Percentiles rank a stretch among this genome's conserved stretches.
Conservation (phyloP, 1,140 invertebrate species). For the Drosophila parabipectinata region DNA sequence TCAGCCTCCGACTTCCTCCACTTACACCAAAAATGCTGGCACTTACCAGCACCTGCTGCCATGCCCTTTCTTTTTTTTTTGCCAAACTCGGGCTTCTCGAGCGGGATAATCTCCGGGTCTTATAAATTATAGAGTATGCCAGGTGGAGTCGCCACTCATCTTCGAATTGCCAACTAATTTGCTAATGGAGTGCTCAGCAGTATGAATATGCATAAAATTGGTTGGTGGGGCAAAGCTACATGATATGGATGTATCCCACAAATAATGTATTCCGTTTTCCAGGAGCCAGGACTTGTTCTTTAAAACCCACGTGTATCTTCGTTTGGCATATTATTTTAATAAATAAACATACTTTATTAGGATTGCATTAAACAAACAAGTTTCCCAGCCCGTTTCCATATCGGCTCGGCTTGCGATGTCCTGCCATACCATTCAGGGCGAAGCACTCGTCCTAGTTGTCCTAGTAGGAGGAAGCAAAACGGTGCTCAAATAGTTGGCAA, state of each 20-base stretch:
- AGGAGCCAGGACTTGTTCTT: too few relatives aligned
- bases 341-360: background rate
- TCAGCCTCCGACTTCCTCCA: constrained; percentile 64
- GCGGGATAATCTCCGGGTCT: constrained; percentile 7
- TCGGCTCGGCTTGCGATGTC: constrained; percentile 4
- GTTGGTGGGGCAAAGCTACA: too few relatives aligned
- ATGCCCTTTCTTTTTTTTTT: constrained; percentile 1
- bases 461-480: constrained; percentile 10
- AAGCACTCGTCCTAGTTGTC: constrained; percentile 5
- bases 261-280: background rate
- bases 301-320: too few relatives aligned
- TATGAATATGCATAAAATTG: constrained; percentile 1
- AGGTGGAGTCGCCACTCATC: constrained; percentile 15
- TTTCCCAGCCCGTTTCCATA: too few relatives aligned
- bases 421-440: background rate
- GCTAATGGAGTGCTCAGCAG: constrained; percentile 28
- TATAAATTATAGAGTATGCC: constrained; percentile 37
- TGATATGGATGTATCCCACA: background rate
- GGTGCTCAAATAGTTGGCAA: constrained; percentile 26
- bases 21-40: constrained; percentile 47
- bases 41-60: constrained; percentile 13
- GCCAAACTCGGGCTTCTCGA: too few relatives aligned
- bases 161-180: constrained; percentile 24
- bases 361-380: background rate
- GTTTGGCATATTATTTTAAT: too few relatives aligned